Evolutionary conservation across 2,888 invertebrate genomes (phyloP).

Genomic region (Lasioglossum figueresi): DNA sequence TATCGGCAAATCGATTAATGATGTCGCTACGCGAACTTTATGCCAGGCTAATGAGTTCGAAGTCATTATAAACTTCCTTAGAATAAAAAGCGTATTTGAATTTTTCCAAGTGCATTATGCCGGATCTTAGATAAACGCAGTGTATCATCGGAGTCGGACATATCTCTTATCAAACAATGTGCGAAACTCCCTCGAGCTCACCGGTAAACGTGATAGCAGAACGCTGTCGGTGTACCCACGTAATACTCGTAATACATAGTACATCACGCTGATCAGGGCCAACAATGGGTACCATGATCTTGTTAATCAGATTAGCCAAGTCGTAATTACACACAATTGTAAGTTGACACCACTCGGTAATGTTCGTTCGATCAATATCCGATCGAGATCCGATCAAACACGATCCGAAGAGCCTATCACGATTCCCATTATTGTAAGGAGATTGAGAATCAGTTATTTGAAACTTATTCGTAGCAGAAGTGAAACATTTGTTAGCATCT

Average conservation of each 20-base stretch:
- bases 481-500: not conserved
- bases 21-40: not conserved
- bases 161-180: not conserved
- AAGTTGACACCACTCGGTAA: slow-evolving; percentile 45
- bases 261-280: slow-evolving; percentile 50
- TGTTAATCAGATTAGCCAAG: slow-evolving; percentile 66
- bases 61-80: not conserved
- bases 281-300: slow-evolving; percentile 50
- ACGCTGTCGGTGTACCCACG: not conserved
- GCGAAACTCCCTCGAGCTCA: not conserved
- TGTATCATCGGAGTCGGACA: not conserved
- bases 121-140: not conserved
- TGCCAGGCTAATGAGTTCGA: not conserved
- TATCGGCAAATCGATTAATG: not conserved
- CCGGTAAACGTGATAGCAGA: not conserved
- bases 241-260: too few species aligned
- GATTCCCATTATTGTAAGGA: not conserved
- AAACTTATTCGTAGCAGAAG: not conserved
- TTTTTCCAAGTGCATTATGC: not conserved
- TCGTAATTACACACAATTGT: slow-evolving; percentile 69
- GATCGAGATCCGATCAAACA: not conserved
- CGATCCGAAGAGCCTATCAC: not conserved
- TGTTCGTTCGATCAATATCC: slow-evolving; percentile 24
- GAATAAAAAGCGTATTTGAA: not conserved
- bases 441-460: not conserved